phyloP scores from a whole-genome alignment of 2,797 vertebrate species.

The Pseudocheirus occidentalis region DNA sequence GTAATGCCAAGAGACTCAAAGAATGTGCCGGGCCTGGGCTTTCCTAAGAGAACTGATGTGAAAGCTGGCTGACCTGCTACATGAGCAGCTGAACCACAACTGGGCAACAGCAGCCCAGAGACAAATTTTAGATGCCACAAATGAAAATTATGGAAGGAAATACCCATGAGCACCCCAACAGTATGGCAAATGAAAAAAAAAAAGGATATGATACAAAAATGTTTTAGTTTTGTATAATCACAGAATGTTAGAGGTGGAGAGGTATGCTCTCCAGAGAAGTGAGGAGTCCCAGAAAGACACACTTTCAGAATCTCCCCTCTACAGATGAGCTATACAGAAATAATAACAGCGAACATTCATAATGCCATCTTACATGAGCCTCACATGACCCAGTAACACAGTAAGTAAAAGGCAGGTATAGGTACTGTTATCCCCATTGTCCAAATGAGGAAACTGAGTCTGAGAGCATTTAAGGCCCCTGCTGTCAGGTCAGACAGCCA shows the following conservation, averaged over 20 bases:
- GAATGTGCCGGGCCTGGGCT: neutral
- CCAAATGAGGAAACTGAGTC: neutral
- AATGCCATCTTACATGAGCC: neutral
- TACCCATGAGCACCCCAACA: neutral
- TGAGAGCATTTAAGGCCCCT: neutral
- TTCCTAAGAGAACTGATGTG: neutral
- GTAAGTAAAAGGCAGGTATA: neutral
- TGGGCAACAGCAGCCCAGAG: neutral
- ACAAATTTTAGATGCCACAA: neutral
- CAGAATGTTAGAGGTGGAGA: neutral
- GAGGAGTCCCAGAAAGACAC: neutral
- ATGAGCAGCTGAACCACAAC: neutral
- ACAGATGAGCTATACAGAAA: neutral
- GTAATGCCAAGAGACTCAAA: neutral
- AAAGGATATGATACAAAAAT: neutral
- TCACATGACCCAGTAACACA: neutral
- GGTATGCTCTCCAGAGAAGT: neutral
- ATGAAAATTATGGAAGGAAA: neutral
- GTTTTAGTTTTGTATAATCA: neutral
- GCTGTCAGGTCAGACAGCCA: neutral
- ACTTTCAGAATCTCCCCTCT: neutral
- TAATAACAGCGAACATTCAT: neutral
- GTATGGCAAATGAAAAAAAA: neutral
- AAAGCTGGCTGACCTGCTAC: neutral
- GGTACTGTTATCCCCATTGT: neutral